Conservation (phyloP, 2,888 invertebrate species). For the Quadriops clusia region DNA sequence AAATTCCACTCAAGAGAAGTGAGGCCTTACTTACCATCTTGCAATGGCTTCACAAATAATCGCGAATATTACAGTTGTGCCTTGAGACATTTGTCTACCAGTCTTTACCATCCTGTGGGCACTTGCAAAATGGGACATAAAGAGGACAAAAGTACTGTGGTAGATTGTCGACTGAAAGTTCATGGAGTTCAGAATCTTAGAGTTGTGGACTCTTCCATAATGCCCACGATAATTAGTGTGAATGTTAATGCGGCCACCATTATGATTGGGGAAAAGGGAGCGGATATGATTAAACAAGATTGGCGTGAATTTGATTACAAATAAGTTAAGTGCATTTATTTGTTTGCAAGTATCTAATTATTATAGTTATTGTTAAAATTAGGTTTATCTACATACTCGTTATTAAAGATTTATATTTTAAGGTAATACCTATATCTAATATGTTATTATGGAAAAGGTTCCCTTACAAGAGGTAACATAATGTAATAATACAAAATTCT, state of each 20-base stretch:
- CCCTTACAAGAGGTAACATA: too few species aligned
- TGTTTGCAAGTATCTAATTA: too few species aligned
- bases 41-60: constrained; percentile 25
- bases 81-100: constrained; percentile 17
- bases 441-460: too few species aligned
- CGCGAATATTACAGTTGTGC: too few species aligned
- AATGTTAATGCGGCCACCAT: constrained; percentile 43
- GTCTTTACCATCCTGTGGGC: constrained; percentile 19
- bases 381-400: too few species aligned
- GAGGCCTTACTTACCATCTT: constrained; percentile 28
- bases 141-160: constrained; percentile 37
- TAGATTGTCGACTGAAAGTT: constrained; percentile 53
- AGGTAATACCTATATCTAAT: too few species aligned
- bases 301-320: too few species aligned
- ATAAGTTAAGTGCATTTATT: too few species aligned
- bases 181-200: constrained; percentile 55
- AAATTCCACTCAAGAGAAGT: constrained; percentile 31
- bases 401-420: too few species aligned
- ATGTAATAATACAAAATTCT: too few species aligned
- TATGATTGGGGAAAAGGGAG: constrained; percentile 40
- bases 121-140: constrained; percentile 50
- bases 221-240: constrained; percentile 55
- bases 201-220: constrained; percentile 71
- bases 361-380: too few species aligned
- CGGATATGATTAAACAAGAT: constrained; percentile 32